A percentile compares a stretch with the other conserved stretches of the same genome.
These are phyloP conservation scores for Aleiodes sp. DNA, from an alignment of 1,140 invertebrate species.

Conservation along the genomic window DNA sequence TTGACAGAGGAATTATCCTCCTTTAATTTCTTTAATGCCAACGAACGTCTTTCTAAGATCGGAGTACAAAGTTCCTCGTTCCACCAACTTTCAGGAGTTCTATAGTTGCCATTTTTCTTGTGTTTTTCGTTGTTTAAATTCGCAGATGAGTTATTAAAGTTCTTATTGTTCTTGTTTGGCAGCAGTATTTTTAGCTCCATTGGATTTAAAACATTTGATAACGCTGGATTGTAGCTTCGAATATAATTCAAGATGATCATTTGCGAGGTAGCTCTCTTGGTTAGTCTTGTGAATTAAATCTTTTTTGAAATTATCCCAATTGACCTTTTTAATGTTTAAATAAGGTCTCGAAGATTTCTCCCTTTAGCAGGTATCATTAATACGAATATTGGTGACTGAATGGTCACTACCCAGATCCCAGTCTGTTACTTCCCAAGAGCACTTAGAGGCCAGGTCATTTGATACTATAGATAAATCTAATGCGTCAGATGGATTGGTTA, in stretches of 20 bases:
- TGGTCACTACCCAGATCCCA: neutral
- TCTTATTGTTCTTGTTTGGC: no score
- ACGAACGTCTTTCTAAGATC: neutral
- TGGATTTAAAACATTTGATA: neutral
- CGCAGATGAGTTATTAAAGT: no score
- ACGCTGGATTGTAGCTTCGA: slow-evolving; percentile 11
- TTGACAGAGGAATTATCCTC: neutral
- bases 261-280: neutral
- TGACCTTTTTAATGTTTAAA: neutral
- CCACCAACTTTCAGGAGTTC: neutral
- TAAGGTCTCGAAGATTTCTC: neutral
- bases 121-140: no score
- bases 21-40: neutral
- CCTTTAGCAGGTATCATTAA: neutral
- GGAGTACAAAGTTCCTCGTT: neutral
- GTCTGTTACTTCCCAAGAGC: neutral
- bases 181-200: neutral
- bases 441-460: neutral
- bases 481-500: neutral
- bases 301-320: slow-evolving; percentile 7
- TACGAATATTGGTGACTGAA: neutral
- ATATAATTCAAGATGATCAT: neutral
- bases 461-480: neutral
- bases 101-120: no score
- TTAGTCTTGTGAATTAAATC: neutral